Base-by-base conservation (phyloP, 2,888 invertebrate species). In the Apamea crenata region DNA sequence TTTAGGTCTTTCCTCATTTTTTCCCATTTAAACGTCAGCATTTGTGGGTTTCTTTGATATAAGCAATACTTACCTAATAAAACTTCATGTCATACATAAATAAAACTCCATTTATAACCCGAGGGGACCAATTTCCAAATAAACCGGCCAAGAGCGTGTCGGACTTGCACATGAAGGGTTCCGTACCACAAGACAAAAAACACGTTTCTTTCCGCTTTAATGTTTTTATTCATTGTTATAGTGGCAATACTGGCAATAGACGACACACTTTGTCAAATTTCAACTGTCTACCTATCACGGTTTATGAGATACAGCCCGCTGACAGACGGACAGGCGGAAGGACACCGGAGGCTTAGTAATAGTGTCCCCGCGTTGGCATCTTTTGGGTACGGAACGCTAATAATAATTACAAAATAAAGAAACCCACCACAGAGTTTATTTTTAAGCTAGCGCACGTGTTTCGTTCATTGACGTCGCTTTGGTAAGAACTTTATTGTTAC, bases 381-480 rank as follows among this genome's bases (percentile, higher is more conserved):
- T 10, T 10, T 25, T 10, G 10, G 4, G 0, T 10, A 25, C 10
- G 56, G 25, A 56, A 25, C 56, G 25, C 56, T n/a, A 56, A n/a
- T 12, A 56, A 56, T 12, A 56, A 68, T 61, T 40, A 61, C 21
- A 63, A n/a, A 21, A 53, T 3, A 59, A 69, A 29, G 8, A 61
- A 82, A 44, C 63, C 44, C n/a, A 32, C 44, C 29, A 25, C 12
- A 4, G 7, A 32, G 14, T 78, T 61, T 61, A 67, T 78, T 70
- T 70, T 70, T 61, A 83, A 67, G 25, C 47, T 44, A 67, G 16
- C 25, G 16, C 73, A 82, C 85, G 70, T 84, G 67, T 18, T 63
- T 47, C 56, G 82, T 82, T 44, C 85, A 56, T 70, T 74, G 84
- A 80, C 85, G 80, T 82, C 59, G 84, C n/a, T 69, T 56, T 56